phyloP scores from a whole-genome alignment of 2,113 vertebrate genomes.

The Eudyptes chrysolophus region DNA sequence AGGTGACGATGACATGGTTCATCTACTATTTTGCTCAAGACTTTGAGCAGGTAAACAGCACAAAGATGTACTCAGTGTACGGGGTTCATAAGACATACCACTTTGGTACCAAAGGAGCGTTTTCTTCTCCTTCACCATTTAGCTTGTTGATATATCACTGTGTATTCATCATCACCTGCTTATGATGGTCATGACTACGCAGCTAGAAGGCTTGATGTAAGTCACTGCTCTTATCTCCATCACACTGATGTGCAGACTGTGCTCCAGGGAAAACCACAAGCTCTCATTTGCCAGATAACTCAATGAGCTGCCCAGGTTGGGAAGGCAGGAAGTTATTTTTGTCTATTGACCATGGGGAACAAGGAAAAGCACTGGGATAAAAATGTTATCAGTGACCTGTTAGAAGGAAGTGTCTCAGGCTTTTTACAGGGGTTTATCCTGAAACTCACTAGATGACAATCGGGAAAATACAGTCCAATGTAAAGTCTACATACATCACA shows the following conservation, averaged over 20 bases:
- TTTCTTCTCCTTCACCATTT: neutral
- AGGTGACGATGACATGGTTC: neutral
- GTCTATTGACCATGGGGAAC: neutral
- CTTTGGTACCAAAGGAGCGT: neutral
- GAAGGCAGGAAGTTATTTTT: neutral
- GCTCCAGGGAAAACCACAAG: neutral
- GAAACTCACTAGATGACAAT: neutral
- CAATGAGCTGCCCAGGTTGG: neutral
- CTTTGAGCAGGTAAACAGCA: neutral
- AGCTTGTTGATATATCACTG: neutral
- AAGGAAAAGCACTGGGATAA: neutral
- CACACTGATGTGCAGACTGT: no score
- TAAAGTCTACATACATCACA: neutral
- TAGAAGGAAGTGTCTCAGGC: neutral
- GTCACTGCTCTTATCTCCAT: neutral
- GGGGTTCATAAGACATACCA: neutral
- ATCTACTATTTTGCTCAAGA: neutral
- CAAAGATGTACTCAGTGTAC: neutral
- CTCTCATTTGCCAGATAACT: neutral
- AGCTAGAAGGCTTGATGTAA: neutral
- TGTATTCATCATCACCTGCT: neutral
- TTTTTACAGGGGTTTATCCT: neutral
- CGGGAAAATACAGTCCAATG: neutral
- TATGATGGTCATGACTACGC: fast-evolving
- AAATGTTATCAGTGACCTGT: neutral